These are phyloP conservation scores for Lagopus leucura DNA, from an alignment of 2,113 vertebrate genomes.

Conservation along the genomic window DNA sequence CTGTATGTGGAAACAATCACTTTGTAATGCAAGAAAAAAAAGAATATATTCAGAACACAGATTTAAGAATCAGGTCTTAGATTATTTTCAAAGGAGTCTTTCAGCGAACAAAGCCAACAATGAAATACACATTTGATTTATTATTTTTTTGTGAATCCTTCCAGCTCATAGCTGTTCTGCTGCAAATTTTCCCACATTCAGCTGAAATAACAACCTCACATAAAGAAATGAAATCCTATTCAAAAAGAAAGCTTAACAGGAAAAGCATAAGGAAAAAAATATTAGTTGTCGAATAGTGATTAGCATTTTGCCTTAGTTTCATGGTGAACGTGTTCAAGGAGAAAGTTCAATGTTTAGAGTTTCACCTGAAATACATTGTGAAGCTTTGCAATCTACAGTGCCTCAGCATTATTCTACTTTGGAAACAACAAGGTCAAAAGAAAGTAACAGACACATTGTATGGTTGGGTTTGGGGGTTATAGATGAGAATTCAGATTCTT, in stretches of 20 bases:
- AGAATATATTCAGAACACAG: not conserved
- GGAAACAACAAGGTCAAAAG: fast-evolving
- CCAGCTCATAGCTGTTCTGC: not conserved
- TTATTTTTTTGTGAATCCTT: not conserved
- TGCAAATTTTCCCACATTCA: not conserved
- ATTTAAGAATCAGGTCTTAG: not conserved
- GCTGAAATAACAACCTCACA: not conserved
- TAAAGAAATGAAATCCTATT: not conserved
- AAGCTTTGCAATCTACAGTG: not conserved
- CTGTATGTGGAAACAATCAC: not conserved
- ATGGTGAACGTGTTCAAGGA: not conserved
- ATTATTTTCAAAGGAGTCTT: not conserved
- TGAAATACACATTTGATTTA: not conserved
- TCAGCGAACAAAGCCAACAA: not conserved
- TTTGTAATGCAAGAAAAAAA: not conserved
- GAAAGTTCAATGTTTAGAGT: not conserved
- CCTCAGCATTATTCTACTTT: not conserved
- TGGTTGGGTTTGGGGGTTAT: not conserved
- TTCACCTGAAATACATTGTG: not conserved
- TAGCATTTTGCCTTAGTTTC: not conserved
- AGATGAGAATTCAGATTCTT: not conserved
- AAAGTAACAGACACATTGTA: not conserved
- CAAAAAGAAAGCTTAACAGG: not conserved
- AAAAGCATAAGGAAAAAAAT: not conserved
- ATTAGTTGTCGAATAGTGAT: not conserved